These are phyloP conservation scores for Gari tellinella DNA, from an alignment of 2,888 invertebrate species.

Conservation along the genomic window DNA sequence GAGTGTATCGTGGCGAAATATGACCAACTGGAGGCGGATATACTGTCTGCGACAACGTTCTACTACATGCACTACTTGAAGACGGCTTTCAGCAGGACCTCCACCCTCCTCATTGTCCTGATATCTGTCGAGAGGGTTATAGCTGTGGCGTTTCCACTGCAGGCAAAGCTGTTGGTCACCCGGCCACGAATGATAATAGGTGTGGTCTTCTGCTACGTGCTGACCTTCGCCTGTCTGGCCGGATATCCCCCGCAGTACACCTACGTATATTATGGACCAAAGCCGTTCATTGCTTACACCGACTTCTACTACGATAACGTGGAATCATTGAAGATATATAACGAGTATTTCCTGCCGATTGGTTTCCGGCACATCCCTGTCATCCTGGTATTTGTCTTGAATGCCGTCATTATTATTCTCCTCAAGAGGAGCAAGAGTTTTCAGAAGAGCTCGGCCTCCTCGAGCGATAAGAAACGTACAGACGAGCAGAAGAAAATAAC, in stretches of 20 bases:
- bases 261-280: slow-evolving; percentile 27
- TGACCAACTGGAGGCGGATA: slow-evolving; percentile 34
- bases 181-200: slow-evolving; percentile 44
- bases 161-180: slow-evolving; percentile 48
- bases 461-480: slow-evolving; percentile 18
- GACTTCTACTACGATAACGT: slow-evolving; percentile 51
- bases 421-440: slow-evolving; percentile 33
- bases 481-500: slow-evolving; percentile 55
- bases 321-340: slow-evolving; percentile 47
- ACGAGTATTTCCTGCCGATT: slow-evolving; percentile 54
- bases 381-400: slow-evolving; percentile 45
- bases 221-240: slow-evolving; percentile 33
- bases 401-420: slow-evolving; percentile 38
- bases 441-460: slow-evolving; percentile 15
- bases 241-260: slow-evolving; percentile 55
- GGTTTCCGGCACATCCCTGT: slow-evolving; percentile 59
- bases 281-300: slow-evolving; percentile 46
- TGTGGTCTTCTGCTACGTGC: slow-evolving; percentile 43
- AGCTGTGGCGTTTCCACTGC: slow-evolving; percentile 61
- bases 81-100: slow-evolving; percentile 54
- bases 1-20: slow-evolving; percentile 50
- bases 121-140: slow-evolving; percentile 58
- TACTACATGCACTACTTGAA: slow-evolving; percentile 53
- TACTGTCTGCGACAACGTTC: slow-evolving; percentile 51
- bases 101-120: slow-evolving; percentile 54